A percentile compares a stretch with the other conserved stretches of the same genome.
These are phyloP conservation scores for Vireo griseus DNA, from an alignment of 2,797 vertebrate genomes.

Conservation along the genomic window DNA sequence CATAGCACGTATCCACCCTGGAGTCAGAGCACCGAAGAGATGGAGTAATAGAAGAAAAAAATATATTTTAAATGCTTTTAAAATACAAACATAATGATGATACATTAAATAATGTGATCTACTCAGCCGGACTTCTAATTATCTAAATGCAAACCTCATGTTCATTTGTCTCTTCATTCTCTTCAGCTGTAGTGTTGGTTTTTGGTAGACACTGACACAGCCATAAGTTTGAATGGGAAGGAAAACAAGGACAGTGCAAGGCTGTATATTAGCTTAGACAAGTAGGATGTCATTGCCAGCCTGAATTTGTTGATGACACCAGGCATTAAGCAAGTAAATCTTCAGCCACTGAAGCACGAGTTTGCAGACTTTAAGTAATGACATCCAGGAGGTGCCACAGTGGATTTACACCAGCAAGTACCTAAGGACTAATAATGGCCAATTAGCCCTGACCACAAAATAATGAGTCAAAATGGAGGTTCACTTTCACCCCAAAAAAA, in stretches of 20 bases:
- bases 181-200: background rate
- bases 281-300: conserved; percentile 17
- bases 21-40: background rate
- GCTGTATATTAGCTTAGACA: background rate
- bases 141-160: background rate
- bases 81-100: background rate
- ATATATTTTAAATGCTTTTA: background rate
- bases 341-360: background rate
- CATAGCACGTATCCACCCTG: background rate
- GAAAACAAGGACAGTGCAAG: background rate
- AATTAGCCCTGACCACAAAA: background rate
- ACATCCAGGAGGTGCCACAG: background rate
- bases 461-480: background rate
- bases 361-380: background rate
- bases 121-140: background rate
- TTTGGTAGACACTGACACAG: background rate
- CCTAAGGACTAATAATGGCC: background rate
- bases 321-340: conserved; percentile 14
- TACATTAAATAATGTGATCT: background rate
- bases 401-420: background rate
- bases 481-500: background rate
- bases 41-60: background rate
- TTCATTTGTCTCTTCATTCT: background rate
- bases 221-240: background rate
- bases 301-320: conserved; percentile 39